phyloP scores from a whole-genome alignment of 1,140 invertebrate genomes.

The Eumaeus atala region DNA sequence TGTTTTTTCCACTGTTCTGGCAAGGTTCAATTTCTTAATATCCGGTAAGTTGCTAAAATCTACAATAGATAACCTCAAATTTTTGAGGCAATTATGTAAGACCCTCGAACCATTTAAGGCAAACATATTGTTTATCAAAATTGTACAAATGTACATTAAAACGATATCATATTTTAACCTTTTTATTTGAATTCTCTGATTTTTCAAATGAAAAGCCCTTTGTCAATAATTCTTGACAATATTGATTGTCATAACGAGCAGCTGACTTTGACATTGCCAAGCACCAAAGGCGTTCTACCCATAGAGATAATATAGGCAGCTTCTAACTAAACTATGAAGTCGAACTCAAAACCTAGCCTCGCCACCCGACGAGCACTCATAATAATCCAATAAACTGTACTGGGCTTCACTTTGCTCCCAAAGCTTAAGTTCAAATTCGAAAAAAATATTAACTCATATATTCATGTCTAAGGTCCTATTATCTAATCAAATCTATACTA shows the following conservation, averaged over 20 bases:
- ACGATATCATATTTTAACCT: background rate
- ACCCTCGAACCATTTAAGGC: conserved; percentile 40
- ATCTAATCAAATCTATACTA: no score
- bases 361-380: no score
- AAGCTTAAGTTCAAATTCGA: no score
- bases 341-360: no score
- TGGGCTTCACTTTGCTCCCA: no score
- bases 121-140: conserved; percentile 40
- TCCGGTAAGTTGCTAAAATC: conserved; percentile 60
- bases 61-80: conserved; percentile 69
- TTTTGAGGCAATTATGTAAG: conserved; percentile 64
- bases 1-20: conserved; percentile 68
- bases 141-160: conserved; percentile 7
- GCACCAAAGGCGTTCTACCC: no score
- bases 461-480: no score
- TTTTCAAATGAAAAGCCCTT: conserved; percentile 2
- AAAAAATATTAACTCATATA: no score
- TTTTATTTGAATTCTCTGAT: background rate
- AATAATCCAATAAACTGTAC: no score
- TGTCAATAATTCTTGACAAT: conserved; percentile 17
- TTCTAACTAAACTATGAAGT: no score
- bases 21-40: conserved; percentile 61
- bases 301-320: no score
- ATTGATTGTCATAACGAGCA: conserved; percentile 17
- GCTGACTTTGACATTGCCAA: conserved; percentile 30